A percentile compares a stretch with the other conserved stretches of the same genome.
phyloP scores from a whole-genome alignment of 2,113 vertebrate genomes.

The Ardeotis arabs region DNA sequence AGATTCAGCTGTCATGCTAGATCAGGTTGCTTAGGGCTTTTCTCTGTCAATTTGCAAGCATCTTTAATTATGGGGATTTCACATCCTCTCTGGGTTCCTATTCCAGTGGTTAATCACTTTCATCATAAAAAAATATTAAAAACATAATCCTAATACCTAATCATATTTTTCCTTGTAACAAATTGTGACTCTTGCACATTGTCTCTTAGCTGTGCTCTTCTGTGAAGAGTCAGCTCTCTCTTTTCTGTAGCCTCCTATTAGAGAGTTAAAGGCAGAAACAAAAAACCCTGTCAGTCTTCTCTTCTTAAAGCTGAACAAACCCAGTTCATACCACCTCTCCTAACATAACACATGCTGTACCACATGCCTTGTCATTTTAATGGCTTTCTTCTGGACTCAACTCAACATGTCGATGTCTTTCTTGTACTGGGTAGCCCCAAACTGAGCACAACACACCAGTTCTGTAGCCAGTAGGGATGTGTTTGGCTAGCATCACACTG shows the following conservation, averaged over 20 bases:
- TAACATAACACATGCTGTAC: background rate
- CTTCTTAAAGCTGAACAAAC: background rate
- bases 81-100: background rate
- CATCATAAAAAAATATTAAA: background rate
- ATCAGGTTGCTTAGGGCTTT: background rate
- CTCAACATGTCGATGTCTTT: background rate
- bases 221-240: too few relatives aligned
- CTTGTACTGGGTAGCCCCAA: background rate
- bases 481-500: background rate
- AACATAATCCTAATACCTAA: background rate
- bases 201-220: background rate
- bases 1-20: background rate
- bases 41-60: background rate
- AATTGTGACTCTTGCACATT: background rate
- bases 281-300: background rate
- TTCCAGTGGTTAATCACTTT: background rate
- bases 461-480: background rate
- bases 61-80: background rate
- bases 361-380: background rate
- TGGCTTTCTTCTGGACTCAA: background rate
- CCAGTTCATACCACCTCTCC: background rate
- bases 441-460: too few relatives aligned
- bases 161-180: background rate
- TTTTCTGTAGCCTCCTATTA: background rate
- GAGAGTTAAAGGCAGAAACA: background rate